Percentiles rank a stretch among this genome's conserved stretches.
Evolutionary conservation across 2,888 invertebrate species (phyloP).

Genomic region (Leucophenga maculata): DNA sequence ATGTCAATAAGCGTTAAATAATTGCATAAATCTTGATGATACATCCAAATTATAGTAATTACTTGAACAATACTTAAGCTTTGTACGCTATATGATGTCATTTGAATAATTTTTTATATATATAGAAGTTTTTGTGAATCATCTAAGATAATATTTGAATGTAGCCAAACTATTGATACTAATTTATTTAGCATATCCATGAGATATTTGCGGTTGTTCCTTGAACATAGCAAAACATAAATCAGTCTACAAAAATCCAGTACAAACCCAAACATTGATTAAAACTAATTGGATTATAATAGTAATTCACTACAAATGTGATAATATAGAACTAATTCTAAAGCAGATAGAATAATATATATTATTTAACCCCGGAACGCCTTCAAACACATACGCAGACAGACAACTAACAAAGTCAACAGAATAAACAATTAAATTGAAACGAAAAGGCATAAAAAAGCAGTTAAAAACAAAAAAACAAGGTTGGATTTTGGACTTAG

Average conservation of each 20-base stretch:
- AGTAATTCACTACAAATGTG: neutral
- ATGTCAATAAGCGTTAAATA: neutral
- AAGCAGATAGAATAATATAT: neutral
- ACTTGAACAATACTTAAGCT: neutral
- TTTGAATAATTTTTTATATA: neutral
- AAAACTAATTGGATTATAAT: conserved; percentile 55
- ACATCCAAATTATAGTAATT: neutral
- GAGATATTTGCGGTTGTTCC: neutral
- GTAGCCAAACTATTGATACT: too few relatives aligned
- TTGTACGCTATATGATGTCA: conserved; percentile 5
- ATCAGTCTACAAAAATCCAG: neutral
- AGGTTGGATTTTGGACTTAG: too few relatives aligned
- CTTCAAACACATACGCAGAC: conserved; percentile 6
- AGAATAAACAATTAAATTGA: conserved; percentile 19
- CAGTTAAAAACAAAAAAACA: neutral
- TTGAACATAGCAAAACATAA: too few relatives aligned
- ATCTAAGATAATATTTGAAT: neutral
- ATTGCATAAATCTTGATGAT: too few relatives aligned
- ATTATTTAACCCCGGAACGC: conserved; percentile 12
- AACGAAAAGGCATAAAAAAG: neutral
- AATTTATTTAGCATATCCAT: neutral
- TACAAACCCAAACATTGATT: conserved; percentile 49
- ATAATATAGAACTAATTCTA: neutral
- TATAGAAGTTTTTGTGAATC: neutral
- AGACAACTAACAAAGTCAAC: conserved; percentile 3